Evolutionary conservation across 2,797 vertebrate species (phyloP).

Genomic region (Malacoraja senta): DNA sequence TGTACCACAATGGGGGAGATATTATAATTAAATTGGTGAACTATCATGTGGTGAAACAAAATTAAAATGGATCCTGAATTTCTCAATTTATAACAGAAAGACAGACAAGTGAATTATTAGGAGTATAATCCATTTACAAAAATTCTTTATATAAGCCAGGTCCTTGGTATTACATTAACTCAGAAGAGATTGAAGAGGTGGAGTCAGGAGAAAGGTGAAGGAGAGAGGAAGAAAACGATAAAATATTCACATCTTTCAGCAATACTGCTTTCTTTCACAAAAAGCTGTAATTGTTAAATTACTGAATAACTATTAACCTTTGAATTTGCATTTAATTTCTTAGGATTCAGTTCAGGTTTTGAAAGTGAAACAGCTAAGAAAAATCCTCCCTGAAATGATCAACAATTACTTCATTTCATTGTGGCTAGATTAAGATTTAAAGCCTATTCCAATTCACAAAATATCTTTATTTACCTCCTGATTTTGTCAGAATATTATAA

Average conservation of each 20-base stretch:
- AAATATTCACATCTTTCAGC: not conserved
- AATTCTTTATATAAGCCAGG: no score
- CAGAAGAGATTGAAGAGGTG: not conserved
- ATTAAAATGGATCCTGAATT: not conserved
- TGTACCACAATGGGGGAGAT: not conserved
- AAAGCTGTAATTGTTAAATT: not conserved
- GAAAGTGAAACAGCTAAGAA: not conserved
- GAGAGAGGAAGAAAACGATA: not conserved
- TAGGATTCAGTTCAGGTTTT: not conserved
- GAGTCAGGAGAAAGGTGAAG: not conserved
- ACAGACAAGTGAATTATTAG: not conserved
- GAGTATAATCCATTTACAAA: not conserved
- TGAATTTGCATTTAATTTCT: not conserved
- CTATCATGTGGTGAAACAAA: not conserved
- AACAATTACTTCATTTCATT: not conserved
- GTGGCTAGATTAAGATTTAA: constrained; percentile 11
- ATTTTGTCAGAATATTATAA: not conserved
- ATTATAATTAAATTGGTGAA: not conserved
- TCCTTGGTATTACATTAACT: not conserved
- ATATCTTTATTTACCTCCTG: constrained; percentile 17
- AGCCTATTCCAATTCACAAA: not conserved
- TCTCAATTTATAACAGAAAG: not conserved
- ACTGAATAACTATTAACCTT: not conserved
- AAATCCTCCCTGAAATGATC: not conserved
- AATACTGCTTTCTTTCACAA: not conserved